Conservation (phyloP, 2,113 vertebrate genomes). For the Piaya cayana region DNA sequence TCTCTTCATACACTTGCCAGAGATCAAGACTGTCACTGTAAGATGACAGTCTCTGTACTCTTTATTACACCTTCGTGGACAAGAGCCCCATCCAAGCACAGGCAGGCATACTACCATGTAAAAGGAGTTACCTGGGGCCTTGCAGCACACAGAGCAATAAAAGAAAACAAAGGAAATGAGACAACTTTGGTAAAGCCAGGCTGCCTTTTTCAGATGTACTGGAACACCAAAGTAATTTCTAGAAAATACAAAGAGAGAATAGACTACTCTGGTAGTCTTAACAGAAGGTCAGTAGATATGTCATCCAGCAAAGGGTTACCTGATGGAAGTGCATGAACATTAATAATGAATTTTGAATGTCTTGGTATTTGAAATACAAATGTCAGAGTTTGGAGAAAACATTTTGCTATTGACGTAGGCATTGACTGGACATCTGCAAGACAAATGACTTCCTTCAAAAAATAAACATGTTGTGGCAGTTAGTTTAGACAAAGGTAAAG, state of each 20-base stretch:
- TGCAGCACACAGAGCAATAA: neutral
- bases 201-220: neutral
- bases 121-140: neutral
- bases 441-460: neutral
- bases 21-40: neutral
- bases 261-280: neutral
- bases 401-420: conserved; percentile 15
- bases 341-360: conserved; percentile 30
- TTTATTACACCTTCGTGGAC: neutral
- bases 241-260: neutral
- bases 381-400: conserved; percentile 41
- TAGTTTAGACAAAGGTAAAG: neutral
- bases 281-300: neutral
- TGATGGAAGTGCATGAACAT: neutral
- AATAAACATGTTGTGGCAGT: neutral
- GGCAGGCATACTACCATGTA: neutral
- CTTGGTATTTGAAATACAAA: conserved; percentile 64
- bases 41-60: neutral
- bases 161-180: neutral
- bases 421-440: neutral
- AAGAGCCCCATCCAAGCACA: rapidly evolving
- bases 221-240: neutral
- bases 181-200: neutral
- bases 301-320: conserved; percentile 1
- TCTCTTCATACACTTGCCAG: neutral